A percentile compares a stretch with the other conserved stretches of the same genome.
phyloP scores from a whole-genome alignment of 2,888 invertebrate genomes.

The Archips xylosteana region DNA sequence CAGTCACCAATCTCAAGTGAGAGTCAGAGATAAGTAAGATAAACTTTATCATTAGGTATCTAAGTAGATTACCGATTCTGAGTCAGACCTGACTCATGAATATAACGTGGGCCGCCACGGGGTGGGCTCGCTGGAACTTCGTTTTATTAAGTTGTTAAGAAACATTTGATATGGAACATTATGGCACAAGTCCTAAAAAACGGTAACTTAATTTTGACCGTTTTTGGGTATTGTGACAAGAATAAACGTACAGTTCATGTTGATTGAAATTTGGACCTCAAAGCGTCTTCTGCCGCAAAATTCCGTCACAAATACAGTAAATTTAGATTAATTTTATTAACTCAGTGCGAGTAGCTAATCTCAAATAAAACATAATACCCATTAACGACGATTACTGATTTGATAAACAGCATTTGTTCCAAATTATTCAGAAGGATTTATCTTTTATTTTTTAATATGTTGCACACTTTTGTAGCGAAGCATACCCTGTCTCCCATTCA shows the following conservation, averaged over 20 bases:
- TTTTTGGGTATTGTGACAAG: neutral
- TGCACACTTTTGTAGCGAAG: neutral
- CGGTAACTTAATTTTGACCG: neutral
- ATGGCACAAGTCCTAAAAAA: neutral
- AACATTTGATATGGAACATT: neutral
- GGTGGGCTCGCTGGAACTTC: constrained; percentile 7
- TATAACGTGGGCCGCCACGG: constrained; percentile 5
- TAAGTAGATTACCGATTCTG: neutral
- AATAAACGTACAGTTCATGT: neutral
- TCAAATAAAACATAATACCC: too few relatives aligned
- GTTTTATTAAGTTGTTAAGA: constrained; percentile 15
- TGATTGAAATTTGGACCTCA: too few relatives aligned
- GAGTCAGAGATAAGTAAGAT: neutral
- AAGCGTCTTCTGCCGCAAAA: too few relatives aligned
- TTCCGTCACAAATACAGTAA: too few relatives aligned
- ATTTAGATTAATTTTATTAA: too few relatives aligned
- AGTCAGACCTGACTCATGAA: neutral
- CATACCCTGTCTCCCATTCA: constrained; percentile 25
- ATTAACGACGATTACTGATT: too few relatives aligned
- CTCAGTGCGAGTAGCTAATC: too few relatives aligned
- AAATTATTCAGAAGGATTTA: too few relatives aligned
- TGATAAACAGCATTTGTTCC: too few relatives aligned
- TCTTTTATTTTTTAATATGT: too few relatives aligned
- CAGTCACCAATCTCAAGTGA: constrained; percentile 4
- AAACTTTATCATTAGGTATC: neutral